Conservation (phyloP, 2,797 vertebrate genomes). For the Enoplosus armatus region DNA sequence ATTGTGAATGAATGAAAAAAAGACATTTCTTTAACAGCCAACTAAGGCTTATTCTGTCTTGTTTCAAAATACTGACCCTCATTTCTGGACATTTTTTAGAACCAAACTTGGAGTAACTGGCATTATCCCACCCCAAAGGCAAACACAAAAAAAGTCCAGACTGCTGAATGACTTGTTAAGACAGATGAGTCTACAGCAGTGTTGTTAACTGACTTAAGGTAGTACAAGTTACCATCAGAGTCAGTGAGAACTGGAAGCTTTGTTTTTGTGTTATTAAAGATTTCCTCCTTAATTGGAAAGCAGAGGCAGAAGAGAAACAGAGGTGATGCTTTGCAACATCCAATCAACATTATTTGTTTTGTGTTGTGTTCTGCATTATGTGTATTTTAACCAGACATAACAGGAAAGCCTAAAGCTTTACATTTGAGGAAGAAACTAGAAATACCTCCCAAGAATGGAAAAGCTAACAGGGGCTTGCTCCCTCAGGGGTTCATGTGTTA, state of each 20-base stretch:
- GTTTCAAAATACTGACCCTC: neutral
- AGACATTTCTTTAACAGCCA: neutral
- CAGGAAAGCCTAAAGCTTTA: slow-evolving; percentile 45
- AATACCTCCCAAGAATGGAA: slow-evolving; percentile 75
- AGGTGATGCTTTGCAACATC: slow-evolving; percentile 4
- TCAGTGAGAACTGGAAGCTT: slow-evolving; percentile 8
- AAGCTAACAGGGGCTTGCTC: slow-evolving; percentile 57
- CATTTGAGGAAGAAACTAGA: slow-evolving; percentile 44
- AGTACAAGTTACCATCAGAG: neutral
- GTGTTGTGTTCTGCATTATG: slow-evolving; percentile 12
- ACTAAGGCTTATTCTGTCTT: neutral
- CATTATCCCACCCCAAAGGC: slow-evolving; percentile 2
- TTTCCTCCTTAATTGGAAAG: slow-evolving; percentile 6
- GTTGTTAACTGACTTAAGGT: too few species aligned
- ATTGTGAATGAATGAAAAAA: neutral
- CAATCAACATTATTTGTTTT: slow-evolving; percentile 2
- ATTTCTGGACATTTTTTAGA: neutral
- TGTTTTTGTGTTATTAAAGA: neutral
- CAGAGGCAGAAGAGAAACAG: neutral
- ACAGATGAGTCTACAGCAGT: too few species aligned
- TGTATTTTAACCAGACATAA: slow-evolving; percentile 27
- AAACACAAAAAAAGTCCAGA: neutral
- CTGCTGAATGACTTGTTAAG: too few species aligned
- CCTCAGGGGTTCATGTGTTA: slow-evolving; percentile 57
- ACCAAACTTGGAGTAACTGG: neutral